These are phyloP conservation scores for Prorops nasuta DNA, from an alignment of 1,140 invertebrate genomes.

Conservation along the genomic window DNA sequence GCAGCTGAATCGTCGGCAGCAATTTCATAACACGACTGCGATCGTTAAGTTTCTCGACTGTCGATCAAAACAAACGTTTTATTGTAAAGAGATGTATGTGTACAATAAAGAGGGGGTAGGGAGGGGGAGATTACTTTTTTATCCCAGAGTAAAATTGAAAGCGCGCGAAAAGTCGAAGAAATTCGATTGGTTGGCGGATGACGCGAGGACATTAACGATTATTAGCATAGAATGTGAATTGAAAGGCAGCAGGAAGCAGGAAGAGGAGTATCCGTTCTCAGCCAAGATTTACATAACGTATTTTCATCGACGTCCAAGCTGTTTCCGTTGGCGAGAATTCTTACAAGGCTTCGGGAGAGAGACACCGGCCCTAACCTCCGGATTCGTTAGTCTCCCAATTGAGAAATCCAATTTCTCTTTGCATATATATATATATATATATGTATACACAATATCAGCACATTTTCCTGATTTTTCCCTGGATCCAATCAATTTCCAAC, in stretches of 20 bases:
- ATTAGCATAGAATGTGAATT: constrained; percentile 48
- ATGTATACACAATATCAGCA: no score
- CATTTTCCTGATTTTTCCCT: no score
- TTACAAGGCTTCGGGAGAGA: constrained; percentile 5
- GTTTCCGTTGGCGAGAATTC: constrained; percentile 32
- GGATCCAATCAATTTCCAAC: no score
- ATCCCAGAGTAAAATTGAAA: no score
- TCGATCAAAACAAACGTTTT: no score
- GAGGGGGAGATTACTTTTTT: neutral
- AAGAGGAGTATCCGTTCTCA: constrained; percentile 47
- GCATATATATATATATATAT: no score
- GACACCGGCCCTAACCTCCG: no score
- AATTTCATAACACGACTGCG: constrained; percentile 63
- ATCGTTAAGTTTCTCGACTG: no score
- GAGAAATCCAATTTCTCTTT: no score
- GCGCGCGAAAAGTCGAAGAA: neutral
- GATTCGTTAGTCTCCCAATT: no score
- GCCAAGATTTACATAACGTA: constrained; percentile 49
- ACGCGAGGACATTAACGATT: constrained; percentile 3
- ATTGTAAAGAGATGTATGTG: no score
- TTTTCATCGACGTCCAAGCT: constrained; percentile 48
- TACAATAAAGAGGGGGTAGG: constrained; percentile 22
- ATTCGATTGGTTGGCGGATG: neutral
- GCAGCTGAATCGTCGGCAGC: constrained; percentile 59
- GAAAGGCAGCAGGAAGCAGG: constrained; percentile 45